A percentile compares a stretch with the other conserved stretches of the same genome.
phyloP scores from a whole-genome alignment of 1,140 invertebrate genomes.

The Magallana gigas region DNA sequence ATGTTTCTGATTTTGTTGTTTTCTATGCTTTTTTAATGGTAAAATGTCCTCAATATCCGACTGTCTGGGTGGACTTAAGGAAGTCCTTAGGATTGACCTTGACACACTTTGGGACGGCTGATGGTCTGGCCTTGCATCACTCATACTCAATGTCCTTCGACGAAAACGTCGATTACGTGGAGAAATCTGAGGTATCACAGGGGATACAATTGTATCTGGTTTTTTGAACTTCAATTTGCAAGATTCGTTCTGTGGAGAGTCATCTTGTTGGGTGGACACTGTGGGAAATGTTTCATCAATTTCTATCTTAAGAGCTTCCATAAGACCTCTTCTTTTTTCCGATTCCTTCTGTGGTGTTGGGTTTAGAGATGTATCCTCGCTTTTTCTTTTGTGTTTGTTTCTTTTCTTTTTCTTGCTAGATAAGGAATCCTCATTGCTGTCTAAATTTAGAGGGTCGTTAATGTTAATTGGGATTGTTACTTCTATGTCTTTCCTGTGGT shows the following conservation, averaged over 20 bases:
- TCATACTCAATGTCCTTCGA: slow-evolving; percentile 65
- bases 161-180: slow-evolving; percentile 86
- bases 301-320: slow-evolving; percentile 71
- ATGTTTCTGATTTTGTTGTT: slow-evolving; percentile 54
- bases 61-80: slow-evolving; percentile 57
- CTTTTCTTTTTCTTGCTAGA: slow-evolving; percentile 81
- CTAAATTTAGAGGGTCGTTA: slow-evolving; percentile 92
- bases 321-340: slow-evolving; percentile 60
- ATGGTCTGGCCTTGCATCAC: slow-evolving; percentile 57
- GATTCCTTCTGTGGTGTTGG: slow-evolving; percentile 43
- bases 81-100: slow-evolving; percentile 60
- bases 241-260: slow-evolving; percentile 27
- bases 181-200: slow-evolving; percentile 88
- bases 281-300: slow-evolving; percentile 53
- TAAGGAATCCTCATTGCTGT: slow-evolving; percentile 83
- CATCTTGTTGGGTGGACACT: background rate
- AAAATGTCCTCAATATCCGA: slow-evolving; percentile 53
- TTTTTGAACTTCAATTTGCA: slow-evolving; percentile 38
- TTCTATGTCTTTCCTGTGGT: slow-evolving; percentile 90
- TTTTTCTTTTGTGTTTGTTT: slow-evolving; percentile 75
- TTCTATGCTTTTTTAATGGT: slow-evolving; percentile 56
- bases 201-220: slow-evolving; percentile 93
- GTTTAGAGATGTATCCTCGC: slow-evolving; percentile 43
- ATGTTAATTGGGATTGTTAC: slow-evolving; percentile 96
- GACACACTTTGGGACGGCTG: slow-evolving; percentile 62